Conservation (phyloP, 2,888 invertebrate genomes). For the Limenitis arthemis region DNA sequence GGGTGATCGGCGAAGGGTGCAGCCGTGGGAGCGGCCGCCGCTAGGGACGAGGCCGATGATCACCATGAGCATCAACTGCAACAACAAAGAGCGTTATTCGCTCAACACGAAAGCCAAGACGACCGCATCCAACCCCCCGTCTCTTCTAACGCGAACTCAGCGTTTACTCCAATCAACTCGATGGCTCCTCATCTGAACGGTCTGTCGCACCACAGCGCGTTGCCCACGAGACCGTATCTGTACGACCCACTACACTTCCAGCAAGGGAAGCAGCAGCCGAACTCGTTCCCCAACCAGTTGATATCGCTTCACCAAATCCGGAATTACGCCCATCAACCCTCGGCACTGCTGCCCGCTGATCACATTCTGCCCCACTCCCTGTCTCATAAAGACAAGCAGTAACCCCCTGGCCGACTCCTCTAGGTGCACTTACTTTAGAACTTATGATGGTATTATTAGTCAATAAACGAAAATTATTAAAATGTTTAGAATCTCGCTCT, state of each 20-base stretch:
- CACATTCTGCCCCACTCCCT: slow-evolving; percentile 73
- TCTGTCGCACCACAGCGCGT: slow-evolving; percentile 75
- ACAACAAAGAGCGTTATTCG: slow-evolving; percentile 73
- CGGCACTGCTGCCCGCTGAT: slow-evolving; percentile 79
- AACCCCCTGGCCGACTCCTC: slow-evolving; percentile 43
- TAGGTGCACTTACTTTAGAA: slow-evolving; percentile 55
- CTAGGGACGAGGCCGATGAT: slow-evolving; percentile 70
- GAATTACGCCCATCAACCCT: slow-evolving; percentile 95
- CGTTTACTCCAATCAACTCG: slow-evolving; percentile 95
- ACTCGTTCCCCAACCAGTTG: slow-evolving; percentile 91
- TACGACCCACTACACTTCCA: slow-evolving; percentile 95
- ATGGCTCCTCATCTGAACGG: slow-evolving; percentile 86
- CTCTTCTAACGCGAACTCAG: slow-evolving; percentile 82
- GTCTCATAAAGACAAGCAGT: slow-evolving; percentile 69
- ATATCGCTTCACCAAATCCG: slow-evolving; percentile 97
- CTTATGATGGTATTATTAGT: slow-evolving; percentile 70
- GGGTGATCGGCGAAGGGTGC: too few species aligned
- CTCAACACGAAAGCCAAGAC: slow-evolving; percentile 66
- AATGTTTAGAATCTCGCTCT: slow-evolving; percentile 68
- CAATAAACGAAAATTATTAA: slow-evolving; percentile 58
- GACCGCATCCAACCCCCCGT: slow-evolving; percentile 67
- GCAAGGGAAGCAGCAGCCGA: slow-evolving; percentile 74
- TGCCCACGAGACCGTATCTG: slow-evolving; percentile 85
- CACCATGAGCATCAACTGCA: slow-evolving; percentile 81
- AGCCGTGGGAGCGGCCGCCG: too few species aligned